These are phyloP conservation scores for Stegophylla sp. DNA, from an alignment of 2,888 invertebrate species.

Conservation along the genomic window DNA sequence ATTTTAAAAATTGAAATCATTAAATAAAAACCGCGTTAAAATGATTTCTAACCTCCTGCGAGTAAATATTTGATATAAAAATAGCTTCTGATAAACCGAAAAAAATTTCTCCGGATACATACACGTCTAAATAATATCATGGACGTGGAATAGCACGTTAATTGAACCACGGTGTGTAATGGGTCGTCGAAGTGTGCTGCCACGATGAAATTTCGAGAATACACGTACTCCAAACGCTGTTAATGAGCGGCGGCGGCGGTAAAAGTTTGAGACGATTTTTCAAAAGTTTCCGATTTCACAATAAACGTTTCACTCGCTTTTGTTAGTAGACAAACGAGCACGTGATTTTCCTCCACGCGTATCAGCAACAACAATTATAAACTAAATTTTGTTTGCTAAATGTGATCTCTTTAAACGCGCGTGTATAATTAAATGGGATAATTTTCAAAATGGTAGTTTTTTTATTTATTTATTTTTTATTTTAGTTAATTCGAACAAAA, in stretches of 20 bases:
- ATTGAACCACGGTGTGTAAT: too few relatives aligned
- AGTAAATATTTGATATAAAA: too few relatives aligned
- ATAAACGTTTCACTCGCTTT: not conserved
- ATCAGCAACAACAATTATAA: slow-evolving; percentile 15
- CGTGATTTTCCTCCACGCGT: not conserved
- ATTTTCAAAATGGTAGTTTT: not conserved
- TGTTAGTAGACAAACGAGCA: not conserved
- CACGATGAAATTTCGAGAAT: not conserved
- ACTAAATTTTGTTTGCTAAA: slow-evolving; percentile 8
- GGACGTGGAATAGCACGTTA: too few relatives aligned
- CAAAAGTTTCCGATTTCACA: not conserved
- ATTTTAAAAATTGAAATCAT: too few relatives aligned
- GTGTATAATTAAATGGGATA: not conserved
- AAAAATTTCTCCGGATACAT: too few relatives aligned
- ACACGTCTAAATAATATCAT: too few relatives aligned
- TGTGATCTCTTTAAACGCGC: not conserved
- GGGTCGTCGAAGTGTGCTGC: not conserved
- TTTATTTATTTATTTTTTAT: slow-evolving; percentile 2
- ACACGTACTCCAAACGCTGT: not conserved
- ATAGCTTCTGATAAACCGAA: too few relatives aligned
- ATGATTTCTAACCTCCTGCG: too few relatives aligned
- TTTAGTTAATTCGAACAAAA: not conserved
- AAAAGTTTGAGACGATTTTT: not conserved
- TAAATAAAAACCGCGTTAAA: too few relatives aligned
- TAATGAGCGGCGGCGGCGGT: not conserved